phyloP scores from a whole-genome alignment of 2,113 vertebrate genomes.

The Ochotona princeps region DNA sequence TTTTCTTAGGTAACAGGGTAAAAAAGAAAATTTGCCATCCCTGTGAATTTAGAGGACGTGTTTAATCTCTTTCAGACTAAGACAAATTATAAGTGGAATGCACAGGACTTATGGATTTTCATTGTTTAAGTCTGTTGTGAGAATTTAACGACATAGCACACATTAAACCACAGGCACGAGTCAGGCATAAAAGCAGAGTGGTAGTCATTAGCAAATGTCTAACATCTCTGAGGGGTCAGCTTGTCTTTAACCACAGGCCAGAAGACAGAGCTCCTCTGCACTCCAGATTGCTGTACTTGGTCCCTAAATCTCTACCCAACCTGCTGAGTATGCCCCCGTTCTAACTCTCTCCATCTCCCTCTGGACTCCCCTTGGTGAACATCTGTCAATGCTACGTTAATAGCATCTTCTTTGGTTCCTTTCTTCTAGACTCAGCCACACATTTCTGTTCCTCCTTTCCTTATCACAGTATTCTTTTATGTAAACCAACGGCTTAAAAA shows the following conservation, averaged over 20 bases:
- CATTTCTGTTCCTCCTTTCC: background rate
- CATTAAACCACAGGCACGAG: background rate
- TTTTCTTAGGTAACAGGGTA: background rate
- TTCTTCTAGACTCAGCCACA: background rate
- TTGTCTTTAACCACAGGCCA: background rate
- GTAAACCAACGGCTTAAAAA: background rate
- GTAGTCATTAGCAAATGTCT: background rate
- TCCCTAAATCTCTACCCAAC: background rate
- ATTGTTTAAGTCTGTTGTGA: background rate
- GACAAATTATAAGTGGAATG: background rate
- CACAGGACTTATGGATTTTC: background rate
- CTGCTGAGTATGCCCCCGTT: background rate
- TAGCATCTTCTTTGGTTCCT: background rate
- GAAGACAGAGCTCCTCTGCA: background rate
- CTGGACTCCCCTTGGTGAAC: background rate
- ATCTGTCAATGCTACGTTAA: no score
- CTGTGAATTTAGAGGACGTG: background rate
- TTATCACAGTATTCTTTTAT: background rate
- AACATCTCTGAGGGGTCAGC: background rate
- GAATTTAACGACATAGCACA: background rate
- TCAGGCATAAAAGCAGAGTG: background rate
- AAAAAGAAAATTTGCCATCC: background rate
- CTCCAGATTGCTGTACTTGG: background rate
- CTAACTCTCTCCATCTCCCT: background rate
- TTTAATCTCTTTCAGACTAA: background rate